phyloP scores from a whole-genome alignment of 2,888 invertebrate species.

The Drosophila ustulata region DNA sequence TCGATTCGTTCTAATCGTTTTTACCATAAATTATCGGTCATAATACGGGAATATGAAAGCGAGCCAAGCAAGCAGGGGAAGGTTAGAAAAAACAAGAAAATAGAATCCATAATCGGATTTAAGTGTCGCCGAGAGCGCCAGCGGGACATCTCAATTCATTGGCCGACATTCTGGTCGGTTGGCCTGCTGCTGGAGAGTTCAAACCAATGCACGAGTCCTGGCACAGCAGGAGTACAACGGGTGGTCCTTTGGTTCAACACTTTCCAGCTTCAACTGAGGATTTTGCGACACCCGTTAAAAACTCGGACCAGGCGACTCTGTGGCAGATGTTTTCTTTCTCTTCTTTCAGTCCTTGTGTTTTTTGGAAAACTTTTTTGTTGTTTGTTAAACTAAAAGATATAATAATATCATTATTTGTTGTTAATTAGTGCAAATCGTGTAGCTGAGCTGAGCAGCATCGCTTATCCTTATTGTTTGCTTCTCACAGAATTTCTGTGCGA shows the following conservation, averaged over 20 bases:
- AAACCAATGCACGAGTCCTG: slow-evolving; percentile 62
- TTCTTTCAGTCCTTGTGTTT: slow-evolving; percentile 13
- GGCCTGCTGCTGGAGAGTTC: slow-evolving; percentile 29
- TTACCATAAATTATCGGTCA: slow-evolving; percentile 67
- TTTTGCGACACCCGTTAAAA: slow-evolving; percentile 46
- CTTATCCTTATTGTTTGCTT: slow-evolving; percentile 10
- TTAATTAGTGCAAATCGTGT: slow-evolving; percentile 68
- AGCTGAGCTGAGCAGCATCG: slow-evolving; percentile 8
- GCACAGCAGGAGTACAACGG: slow-evolving; percentile 71
- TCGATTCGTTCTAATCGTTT: slow-evolving; percentile 58
- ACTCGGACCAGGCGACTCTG: slow-evolving; percentile 24
- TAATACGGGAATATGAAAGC: slow-evolving; percentile 45
- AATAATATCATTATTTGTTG: slow-evolving; percentile 65
- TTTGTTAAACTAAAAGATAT: slow-evolving; percentile 10
- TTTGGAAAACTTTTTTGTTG: slow-evolving; percentile 18
- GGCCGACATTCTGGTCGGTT: slow-evolving; percentile 17
- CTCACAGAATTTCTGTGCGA: slow-evolving; percentile 11
- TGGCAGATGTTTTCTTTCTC: slow-evolving; percentile 58
- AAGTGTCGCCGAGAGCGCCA: slow-evolving; percentile 56
- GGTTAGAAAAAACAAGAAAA: slow-evolving; percentile 8
- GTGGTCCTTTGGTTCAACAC: slow-evolving; percentile 70
- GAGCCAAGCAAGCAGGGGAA: slow-evolving; percentile 29
- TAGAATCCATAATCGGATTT: slow-evolving; percentile 73
- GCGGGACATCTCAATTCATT: slow-evolving; percentile 75
- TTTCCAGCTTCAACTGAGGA: slow-evolving; percentile 60